Base-by-base conservation (phyloP, 1,140 invertebrate species). In the Zaprionus capensis region DNA sequence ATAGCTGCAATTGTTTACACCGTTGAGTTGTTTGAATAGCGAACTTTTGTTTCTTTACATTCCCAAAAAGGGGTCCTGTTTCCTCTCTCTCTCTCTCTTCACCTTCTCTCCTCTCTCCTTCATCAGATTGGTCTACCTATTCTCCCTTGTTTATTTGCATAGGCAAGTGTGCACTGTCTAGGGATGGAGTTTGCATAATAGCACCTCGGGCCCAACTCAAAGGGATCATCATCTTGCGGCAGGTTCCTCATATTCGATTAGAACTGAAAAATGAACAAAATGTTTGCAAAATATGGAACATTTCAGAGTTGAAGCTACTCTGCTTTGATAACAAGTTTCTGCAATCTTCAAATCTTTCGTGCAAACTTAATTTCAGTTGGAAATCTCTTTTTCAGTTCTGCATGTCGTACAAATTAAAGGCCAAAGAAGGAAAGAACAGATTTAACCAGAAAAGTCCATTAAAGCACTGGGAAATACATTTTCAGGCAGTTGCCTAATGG, bases 401-500 rank as follows among this genome's bases (percentile, higher is more conserved):
- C 7, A 7, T 20, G 11, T 17, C 14, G 15, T 17, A 80, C 61
- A 71, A 74, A 71, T 53, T 75, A 76, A 77, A 78, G 58, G 59
- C 66, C 64, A 77, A 9, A 49, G n/a, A 24, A 12, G 56, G 59
- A 66, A 65, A 80, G 71, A 78, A 53, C 73, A 44, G 80, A 71
- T 57, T 80, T 72, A 70, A 88, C 84, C 77, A 75, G 80, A 78
- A 86, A 86, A 86, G 70, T 87, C 84, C 83, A 86, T 86, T 86
- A 83, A 87, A 87, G 76, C 83, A 83, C 77, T 75, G 77, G 80
- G 69, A 87, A 86, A 87, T 78, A 81, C 71, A 71, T 88, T 87
- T 80, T 76, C 68, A 61, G 77, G 26, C 68, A 69, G 77, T 67
- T 71, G 70, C 71, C 80, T 78, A 87, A 87, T 87, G 80, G 83